These are phyloP conservation scores for Musca domestica DNA, from an alignment of 1,140 invertebrate genomes.

Conservation along the genomic window DNA sequence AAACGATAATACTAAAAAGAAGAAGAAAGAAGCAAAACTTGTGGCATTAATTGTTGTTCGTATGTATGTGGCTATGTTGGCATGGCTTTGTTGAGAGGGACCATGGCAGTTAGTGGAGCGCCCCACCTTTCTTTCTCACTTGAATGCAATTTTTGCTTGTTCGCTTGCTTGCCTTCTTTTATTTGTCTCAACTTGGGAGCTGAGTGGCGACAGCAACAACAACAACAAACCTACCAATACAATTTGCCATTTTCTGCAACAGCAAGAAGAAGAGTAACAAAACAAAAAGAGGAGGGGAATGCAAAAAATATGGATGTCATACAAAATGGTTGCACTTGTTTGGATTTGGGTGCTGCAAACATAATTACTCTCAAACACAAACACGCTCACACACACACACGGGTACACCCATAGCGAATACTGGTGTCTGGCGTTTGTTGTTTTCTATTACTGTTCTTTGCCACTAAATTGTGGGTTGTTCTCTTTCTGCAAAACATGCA, in stretches of 20 bases:
- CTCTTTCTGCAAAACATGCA: background rate
- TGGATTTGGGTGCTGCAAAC: conserved; percentile 26
- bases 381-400: background rate
- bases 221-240: background rate
- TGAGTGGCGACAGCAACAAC: background rate
- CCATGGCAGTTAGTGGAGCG: conserved; percentile 1
- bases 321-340: conserved; percentile 54
- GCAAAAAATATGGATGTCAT: conserved; percentile 43
- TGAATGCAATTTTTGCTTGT: background rate
- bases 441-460: background rate
- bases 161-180: background rate
- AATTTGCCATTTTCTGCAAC: too few species aligned
- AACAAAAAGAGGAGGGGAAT: too few species aligned
- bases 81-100: too few species aligned
- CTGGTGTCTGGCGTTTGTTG: background rate
- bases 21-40: too few species aligned
- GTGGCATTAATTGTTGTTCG: too few species aligned
- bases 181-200: background rate
- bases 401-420: background rate
- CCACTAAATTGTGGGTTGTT: conserved; percentile 17
- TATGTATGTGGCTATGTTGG: too few species aligned
- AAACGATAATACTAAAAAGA: too few species aligned
- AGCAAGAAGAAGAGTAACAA: too few species aligned
- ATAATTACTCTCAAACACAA: background rate
- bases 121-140: background rate